Evolutionary conservation across 2,888 invertebrate genomes (phyloP).

Genomic region (Exephanes ischioxanthus): DNA sequence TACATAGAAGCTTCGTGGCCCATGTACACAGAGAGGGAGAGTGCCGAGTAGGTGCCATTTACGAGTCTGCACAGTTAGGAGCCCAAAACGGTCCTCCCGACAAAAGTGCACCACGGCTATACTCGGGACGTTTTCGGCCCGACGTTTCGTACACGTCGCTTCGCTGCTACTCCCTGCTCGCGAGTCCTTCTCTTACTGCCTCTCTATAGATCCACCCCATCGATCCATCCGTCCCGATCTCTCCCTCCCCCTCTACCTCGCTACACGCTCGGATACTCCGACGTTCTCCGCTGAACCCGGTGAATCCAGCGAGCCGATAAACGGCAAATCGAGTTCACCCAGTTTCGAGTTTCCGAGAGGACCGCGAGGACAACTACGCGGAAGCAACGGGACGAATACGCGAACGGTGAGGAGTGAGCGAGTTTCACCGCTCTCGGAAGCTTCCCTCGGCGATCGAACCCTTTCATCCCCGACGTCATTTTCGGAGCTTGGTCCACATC

Average conservation of each 20-base stretch:
- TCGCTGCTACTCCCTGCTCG: background rate
- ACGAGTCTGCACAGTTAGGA: constrained; percentile 17
- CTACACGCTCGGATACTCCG: background rate
- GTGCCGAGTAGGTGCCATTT: constrained; percentile 20
- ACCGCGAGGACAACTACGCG: constrained; percentile 18
- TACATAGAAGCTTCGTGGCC: background rate
- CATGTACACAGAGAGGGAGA: constrained; percentile 8
- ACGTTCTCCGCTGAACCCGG: constrained; percentile 21
- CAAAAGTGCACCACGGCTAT: constrained; percentile 11
- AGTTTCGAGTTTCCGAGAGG: constrained; percentile 45
- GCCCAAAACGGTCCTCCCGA: constrained; percentile 6
- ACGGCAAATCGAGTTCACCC: constrained; percentile 53
- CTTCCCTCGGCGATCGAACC: constrained; percentile 19
- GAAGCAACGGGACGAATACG: background rate
- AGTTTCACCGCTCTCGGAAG: constrained; percentile 16
- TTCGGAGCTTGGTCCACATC: background rate
- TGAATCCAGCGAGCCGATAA: constrained; percentile 47
- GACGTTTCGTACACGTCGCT: constrained; percentile 8
- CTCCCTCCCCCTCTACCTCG: background rate
- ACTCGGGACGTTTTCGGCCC: constrained; percentile 30
- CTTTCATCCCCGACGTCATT: constrained; percentile 6
- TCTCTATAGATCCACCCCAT: constrained; percentile 8
- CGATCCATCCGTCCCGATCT: background rate
- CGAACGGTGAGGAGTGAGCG: constrained; percentile 23
- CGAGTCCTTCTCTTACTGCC: constrained; percentile 8